phyloP scores from a whole-genome alignment of 2,888 invertebrate genomes.

The Limnephilus auricula region DNA sequence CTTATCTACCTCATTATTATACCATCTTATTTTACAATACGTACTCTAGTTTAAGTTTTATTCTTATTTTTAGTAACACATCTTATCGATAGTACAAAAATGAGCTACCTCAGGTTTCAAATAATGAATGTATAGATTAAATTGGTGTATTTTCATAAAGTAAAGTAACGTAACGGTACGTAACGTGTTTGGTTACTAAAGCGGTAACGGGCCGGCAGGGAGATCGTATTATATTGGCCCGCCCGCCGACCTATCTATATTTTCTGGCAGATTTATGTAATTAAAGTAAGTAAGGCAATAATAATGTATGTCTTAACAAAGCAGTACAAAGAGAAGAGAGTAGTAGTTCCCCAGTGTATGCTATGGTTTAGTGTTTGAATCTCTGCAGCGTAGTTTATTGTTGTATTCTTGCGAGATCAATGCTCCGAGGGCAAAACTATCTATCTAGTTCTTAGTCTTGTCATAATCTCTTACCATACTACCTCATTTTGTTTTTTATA shows the following conservation, averaged over 20 bases:
- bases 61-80: conserved; percentile 66
- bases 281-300: conserved; percentile 61
- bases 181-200: conserved; percentile 6
- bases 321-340: conserved; percentile 61
- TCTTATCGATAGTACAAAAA: conserved; percentile 75
- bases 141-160: conserved; percentile 61
- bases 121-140: conserved; percentile 67
- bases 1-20: conserved; percentile 76
- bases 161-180: conserved; percentile 15
- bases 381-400: conserved; percentile 75
- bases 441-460: conserved; percentile 62
- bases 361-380: conserved; percentile 71
- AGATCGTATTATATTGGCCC: conserved; percentile 31
- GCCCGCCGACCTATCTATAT: conserved; percentile 40
- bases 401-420: conserved; percentile 62
- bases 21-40: conserved; percentile 66
- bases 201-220: background rate
- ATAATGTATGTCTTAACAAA: conserved; percentile 62
- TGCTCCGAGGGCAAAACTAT: conserved; percentile 57
- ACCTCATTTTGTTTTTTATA: conserved; percentile 65
- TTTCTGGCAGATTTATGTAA: conserved; percentile 56
- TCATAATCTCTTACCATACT: conserved; percentile 66
- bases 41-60: conserved; percentile 66
- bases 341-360: conserved; percentile 59
- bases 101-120: conserved; percentile 79